Conservation (phyloP, 2,797 vertebrate genomes). For the Gorsachius magnificus region DNA sequence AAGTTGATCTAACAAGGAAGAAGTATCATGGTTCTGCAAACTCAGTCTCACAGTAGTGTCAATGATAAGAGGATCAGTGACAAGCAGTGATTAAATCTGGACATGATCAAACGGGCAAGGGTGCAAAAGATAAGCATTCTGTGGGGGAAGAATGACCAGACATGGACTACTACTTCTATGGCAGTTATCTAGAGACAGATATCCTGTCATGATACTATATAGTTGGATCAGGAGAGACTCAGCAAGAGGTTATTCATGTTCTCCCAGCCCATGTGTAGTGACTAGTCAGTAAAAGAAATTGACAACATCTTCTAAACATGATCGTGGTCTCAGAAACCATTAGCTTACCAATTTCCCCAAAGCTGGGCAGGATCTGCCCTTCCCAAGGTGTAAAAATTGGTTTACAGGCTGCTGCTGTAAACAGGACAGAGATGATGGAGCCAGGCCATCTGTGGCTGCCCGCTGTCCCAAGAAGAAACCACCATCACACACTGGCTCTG, state of each 20-base stretch:
- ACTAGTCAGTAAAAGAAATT: not conserved
- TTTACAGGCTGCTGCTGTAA: not conserved
- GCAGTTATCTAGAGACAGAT: not conserved
- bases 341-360: not conserved
- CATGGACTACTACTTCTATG: not conserved
- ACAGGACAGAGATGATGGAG: accelerated
- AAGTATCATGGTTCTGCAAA: not conserved
- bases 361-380: not conserved
- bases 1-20: not conserved
- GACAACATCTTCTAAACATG: not conserved
- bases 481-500: not conserved
- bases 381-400: not conserved
- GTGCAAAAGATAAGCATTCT: not conserved
- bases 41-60: not conserved
- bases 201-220: not conserved
- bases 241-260: not conserved
- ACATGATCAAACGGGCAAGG: not conserved
- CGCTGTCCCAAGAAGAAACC: not conserved
- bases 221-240: not conserved
- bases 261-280: not conserved
- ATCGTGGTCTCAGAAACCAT: not conserved
- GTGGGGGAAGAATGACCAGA: not conserved
- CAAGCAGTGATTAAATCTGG: not conserved
- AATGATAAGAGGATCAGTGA: not conserved
- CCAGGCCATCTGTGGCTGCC: not conserved